These are phyloP conservation scores for Cyaniris semiargus DNA, from an alignment of 2,888 invertebrate species.

Conservation along the genomic window DNA sequence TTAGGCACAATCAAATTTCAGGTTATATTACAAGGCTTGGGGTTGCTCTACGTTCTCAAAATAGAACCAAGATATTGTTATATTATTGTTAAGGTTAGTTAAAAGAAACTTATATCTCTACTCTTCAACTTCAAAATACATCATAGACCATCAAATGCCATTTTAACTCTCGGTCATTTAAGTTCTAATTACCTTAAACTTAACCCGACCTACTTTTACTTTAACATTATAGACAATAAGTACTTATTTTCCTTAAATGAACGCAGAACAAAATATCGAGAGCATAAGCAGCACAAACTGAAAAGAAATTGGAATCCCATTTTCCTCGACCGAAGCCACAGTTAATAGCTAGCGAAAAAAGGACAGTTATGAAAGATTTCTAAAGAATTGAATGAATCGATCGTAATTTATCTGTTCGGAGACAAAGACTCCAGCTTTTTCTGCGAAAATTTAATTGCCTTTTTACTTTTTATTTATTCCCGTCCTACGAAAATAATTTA, in stretches of 20 bases:
- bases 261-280: background rate
- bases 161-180: too few species aligned
- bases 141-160: too few species aligned
- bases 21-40: background rate
- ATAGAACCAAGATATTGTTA: background rate
- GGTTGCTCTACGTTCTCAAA: background rate
- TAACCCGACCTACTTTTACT: too few species aligned
- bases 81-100: background rate
- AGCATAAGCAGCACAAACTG: background rate
- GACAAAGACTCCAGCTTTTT: conserved; percentile 6
- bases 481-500: conserved; percentile 19
- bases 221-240: too few species aligned
- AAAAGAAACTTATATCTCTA: too few species aligned
- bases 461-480: background rate
- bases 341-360: conserved; percentile 2
- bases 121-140: too few species aligned
- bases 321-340: background rate
- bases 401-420: conserved; percentile 10
- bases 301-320: conserved; percentile 6
- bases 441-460: conserved; percentile 12
- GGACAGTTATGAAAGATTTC: conserved; percentile 19
- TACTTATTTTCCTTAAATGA: too few species aligned
- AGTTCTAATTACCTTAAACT: too few species aligned
- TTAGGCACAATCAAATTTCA: conserved; percentile 15
- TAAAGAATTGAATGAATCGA: conserved; percentile 12